A percentile compares a stretch with the other conserved stretches of the same genome.
Conservation (phyloP, 2,113 vertebrate species). For the Anser brachyrhynchus region DNA sequence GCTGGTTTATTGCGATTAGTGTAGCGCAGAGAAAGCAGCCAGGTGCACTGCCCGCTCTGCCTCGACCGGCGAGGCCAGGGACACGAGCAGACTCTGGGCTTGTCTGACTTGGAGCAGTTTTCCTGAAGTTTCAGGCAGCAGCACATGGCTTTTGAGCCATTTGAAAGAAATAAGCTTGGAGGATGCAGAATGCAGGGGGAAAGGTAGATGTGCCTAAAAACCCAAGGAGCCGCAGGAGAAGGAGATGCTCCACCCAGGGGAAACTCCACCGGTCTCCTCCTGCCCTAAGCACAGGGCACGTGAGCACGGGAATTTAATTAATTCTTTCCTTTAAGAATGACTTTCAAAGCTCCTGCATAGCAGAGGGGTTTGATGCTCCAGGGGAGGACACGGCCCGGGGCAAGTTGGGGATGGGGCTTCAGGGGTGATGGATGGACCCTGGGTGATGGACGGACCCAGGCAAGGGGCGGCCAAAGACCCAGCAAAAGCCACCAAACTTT, state of each 20-base stretch:
- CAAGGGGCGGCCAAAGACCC: not conserved
- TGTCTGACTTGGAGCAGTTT: not conserved
- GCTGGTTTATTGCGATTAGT: not conserved
- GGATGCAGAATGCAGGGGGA: not conserved
- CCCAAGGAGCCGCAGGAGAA: not conserved
- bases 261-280: not conserved
- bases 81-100: not conserved
- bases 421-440: not conserved
- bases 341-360: not conserved
- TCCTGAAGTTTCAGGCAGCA: not conserved
- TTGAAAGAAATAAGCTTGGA: rapidly evolving
- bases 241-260: not conserved
- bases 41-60: not conserved
- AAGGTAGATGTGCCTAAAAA: not conserved
- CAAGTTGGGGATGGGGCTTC: too few relatives aligned
- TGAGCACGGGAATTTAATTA: not conserved
- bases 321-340: not conserved
- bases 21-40: not conserved
- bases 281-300: not conserved
- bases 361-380: rapidly evolving
- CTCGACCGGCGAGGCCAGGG: not conserved
- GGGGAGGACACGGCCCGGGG: not conserved
- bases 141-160: not conserved
- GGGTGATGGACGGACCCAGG: not conserved
- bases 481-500: rapidly evolving